Base-by-base conservation (phyloP, 37 sponge, comb jelly and placozoan species). In the Aphrocallistes beatrix region DNA sequence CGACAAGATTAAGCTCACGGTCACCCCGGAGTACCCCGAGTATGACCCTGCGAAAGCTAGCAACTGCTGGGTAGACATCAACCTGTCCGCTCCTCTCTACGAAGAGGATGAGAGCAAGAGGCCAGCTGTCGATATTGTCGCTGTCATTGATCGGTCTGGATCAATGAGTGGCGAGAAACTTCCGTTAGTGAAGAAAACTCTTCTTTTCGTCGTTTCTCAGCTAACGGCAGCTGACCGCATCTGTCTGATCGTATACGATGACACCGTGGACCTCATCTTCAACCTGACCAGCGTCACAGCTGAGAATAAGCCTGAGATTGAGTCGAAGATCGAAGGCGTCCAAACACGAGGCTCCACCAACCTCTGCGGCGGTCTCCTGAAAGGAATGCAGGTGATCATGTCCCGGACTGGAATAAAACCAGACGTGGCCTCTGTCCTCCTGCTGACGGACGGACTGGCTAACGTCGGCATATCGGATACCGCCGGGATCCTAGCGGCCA, bases 361-460 rank as follows among this genome's bases (percentile, higher is more conserved):
- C 82, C 88, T 95, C 49, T 90, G 92, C 89, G 96, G 92, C 13
- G 96, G 96, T 1, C 87, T 95, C 0, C 37, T 92, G 23, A 88
- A 86, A 82, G 96, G 75, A 1, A 94, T 94, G 90, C 85, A 92
- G 69, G 84, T 89, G 84, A 40, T 94, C 28, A 82, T 40, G 34
- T 39, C 23, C 1, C 82, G 87, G 21, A 81, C 37, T 45, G 89
- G 85, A 16, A 30, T 25, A 32, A 90, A 84, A 82, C 91, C 92
- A 21, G 21, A 93, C 37, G 93, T 95, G n/a, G 90, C 91, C 38
- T 93, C 96, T 19, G 93, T 95, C 9, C 88, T 95, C 6, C 87
- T 95, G 81, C 82, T 95, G 39, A 95, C 96, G 38, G 96, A 95
- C 82, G 96, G 96, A 19, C 84, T 89, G 34, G 96, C 96, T 19